Base-by-base conservation (phyloP, 2,113 vertebrate genomes). In the Neogobius melanostomus region DNA sequence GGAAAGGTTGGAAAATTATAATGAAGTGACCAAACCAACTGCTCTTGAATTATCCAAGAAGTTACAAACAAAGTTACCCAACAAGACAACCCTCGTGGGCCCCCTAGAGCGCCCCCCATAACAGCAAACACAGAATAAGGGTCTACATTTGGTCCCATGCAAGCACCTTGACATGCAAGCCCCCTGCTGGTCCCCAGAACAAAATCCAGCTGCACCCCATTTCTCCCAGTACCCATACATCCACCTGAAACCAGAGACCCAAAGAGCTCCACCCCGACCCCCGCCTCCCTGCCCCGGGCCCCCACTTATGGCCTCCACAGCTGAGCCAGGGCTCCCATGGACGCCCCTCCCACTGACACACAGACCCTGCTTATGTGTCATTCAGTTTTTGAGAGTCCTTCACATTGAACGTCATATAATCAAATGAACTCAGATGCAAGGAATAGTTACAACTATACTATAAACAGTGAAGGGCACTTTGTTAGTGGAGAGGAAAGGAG, bases 171-270 rank as follows among this genome's bases (percentile, higher is more conserved):
- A 85, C 42, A 64, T 28, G 14, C 17, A 61, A 4, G 75, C 51
- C 76, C 70, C 46, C 64, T 17, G 69, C 50, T 49, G 72, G 66
- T 50, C 48, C 72, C 71, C 28, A 72, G 77, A 83, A 89, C 85
- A 85, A 83, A 76, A 87, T 75, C 73, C 86, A 87, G 76, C 81
- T 85, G 62, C 62, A 77, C 72, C 79, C 75, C 81, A 51, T 44
- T 50, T 68, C 80, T 64, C 60, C 63, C 10, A 21, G 28, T 21
- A 0, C 64, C 28, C 1, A 71, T 5, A 64, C 59, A 46, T 21
- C 5, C 21, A 63, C 21, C 54, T 17, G 36, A 59, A 79, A 80
- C 48, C 70, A 73, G 66, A 81, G 36, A 42, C 28, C 0, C 36
- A 14, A 21, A 57, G 54, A 43, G 36, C 36, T 42, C 56, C 56